These are phyloP conservation scores for Drosophila miranda DNA, from an alignment of 1,140 invertebrate species.

Conservation along the genomic window DNA sequence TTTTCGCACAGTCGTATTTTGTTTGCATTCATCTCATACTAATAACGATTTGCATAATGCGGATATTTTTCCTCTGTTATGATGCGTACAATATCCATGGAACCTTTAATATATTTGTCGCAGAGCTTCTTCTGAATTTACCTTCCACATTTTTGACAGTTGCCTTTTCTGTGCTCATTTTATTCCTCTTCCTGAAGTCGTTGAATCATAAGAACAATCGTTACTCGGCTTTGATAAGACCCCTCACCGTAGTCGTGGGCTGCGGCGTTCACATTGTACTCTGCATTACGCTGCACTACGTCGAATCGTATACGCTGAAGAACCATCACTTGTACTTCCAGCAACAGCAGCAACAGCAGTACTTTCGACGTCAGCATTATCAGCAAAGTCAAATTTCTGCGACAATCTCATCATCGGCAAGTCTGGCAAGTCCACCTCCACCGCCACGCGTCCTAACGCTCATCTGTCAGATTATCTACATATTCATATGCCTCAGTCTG, in stretches of 20 bases:
- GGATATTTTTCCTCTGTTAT: conserved; percentile 93
- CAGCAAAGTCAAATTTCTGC: conserved; percentile 23
- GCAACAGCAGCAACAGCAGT: conserved; percentile 69
- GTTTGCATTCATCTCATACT: conserved; percentile 91
- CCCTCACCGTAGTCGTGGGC: conserved; percentile 88
- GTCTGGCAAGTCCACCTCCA: conserved; percentile 44
- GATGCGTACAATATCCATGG: conserved; percentile 93
- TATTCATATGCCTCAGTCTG: conserved; percentile 89
- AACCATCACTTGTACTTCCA: conserved; percentile 69
- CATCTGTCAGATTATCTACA: conserved; percentile 91
- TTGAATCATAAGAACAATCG: conserved; percentile 86
- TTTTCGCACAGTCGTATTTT: conserved; percentile 92
- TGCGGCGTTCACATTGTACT: conserved; percentile 89
- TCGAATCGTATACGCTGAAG: conserved; percentile 84
- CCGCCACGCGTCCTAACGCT: conserved; percentile 86
- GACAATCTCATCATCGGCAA: conserved; percentile 22
- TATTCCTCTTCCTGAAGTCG: conserved; percentile 90
- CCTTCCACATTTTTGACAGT: conserved; percentile 92
- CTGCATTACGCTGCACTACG: conserved; percentile 91
- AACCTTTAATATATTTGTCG: conserved; percentile 90
- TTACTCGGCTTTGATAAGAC: conserved; percentile 87
- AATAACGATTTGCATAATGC: conserved; percentile 89
- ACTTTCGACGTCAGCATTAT: conserved; percentile 44
- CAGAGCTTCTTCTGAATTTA: conserved; percentile 91
- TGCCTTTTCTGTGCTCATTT: conserved; percentile 91